Base-by-base conservation (phyloP, 2,113 vertebrate species). In the Fukomys damarensis region DNA sequence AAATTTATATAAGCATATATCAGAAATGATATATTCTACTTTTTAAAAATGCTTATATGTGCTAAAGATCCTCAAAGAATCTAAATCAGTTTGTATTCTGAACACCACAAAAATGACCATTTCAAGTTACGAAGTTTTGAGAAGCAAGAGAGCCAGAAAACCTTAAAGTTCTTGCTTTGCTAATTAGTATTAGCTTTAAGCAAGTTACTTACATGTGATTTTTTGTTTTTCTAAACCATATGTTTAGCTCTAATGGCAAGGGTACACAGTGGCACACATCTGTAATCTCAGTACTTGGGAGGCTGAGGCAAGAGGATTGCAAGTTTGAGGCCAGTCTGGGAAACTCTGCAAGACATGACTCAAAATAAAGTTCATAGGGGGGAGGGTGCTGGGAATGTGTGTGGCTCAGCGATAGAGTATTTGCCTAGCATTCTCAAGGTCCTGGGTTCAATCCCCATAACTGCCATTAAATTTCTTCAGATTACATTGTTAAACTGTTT, bases 1-100 rank as follows among this genome's bases (percentile, higher is more conserved):
- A 56, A 84, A 87, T 92, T 38, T 76, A 54, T 65, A 72, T 63
- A 92, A 93, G 17, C 28, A 56, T 89, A 12, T 89, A 38, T 90
- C 49, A 89, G 68, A 86, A n/a, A 86, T 89, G 84, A 86, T 72
- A 6, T 92, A 91, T 38, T 68, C 22, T 89, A 86, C 32, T 95
- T 92, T 76, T 58, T 32, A 22, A 80, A 80, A 74, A 70, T 46
- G 49, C 5, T 89, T 90, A 54, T 43, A 76, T 91, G 10, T 52
- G 54, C 38, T 59, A 58, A 93, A 88, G 58, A 61, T 4, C 30
- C 94, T 94, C 19, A 63, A 59, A 77, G 81, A n/a, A 68, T 90
- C 76, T 86, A 22, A 89, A 74, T 92, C 54, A 82, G 6, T 32
- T 84, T 94, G n/a, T 97, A 0, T 19, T 89, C 8, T 82, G 32